Percentiles rank a stretch among this genome's conserved stretches.
These are phyloP conservation scores for Cottus gobio DNA, from an alignment of 2,113 vertebrate species.

Conservation along the genomic window DNA sequence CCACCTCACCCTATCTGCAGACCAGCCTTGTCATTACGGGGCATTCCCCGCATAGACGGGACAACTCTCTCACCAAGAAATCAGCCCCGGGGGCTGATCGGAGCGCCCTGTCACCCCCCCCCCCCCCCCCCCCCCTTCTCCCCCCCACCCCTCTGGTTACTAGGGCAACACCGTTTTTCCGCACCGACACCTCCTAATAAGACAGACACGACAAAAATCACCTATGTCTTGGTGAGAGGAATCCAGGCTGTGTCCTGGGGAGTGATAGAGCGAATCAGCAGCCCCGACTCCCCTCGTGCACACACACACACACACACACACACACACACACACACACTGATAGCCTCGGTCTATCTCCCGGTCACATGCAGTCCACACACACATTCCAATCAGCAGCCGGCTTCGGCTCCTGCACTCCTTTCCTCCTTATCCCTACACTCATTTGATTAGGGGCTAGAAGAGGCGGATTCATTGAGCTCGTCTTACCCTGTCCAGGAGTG, in stretches of 20 bases:
- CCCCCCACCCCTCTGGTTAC: conserved; percentile 44
- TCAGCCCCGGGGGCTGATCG: conserved; percentile 43
- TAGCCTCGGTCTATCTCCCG: conserved; percentile 58
- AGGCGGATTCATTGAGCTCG: conserved; percentile 48
- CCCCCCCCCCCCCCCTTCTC: conserved; percentile 3
- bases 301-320: conserved; percentile 57
- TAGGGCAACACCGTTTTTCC: conserved; percentile 68
- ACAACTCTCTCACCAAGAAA: conserved; percentile 67
- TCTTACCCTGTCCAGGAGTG: conserved; percentile 75
- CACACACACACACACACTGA: conserved; percentile 31
- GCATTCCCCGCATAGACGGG: conserved; percentile 68
- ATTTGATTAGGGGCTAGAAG: conserved; percentile 62
- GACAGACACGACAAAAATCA: conserved; percentile 69
- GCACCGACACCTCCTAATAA: conserved; percentile 74
- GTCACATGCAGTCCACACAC: conserved; percentile 61
- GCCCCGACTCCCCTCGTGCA: conserved; percentile 49
- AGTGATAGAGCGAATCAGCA: conserved; percentile 64
- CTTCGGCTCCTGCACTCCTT: conserved; percentile 32
- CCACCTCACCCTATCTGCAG: conserved; percentile 57
- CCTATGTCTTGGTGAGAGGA: conserved; percentile 60
- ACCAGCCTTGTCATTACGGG: conserved; percentile 77
- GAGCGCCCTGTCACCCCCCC: conserved; percentile 51
- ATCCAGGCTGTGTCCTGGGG: conserved; percentile 51
- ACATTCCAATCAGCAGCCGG: conserved; percentile 70
- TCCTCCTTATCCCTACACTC: conserved; percentile 44